phyloP scores from a whole-genome alignment of 2,888 invertebrate species.

The Opisthograptis luteolata region DNA sequence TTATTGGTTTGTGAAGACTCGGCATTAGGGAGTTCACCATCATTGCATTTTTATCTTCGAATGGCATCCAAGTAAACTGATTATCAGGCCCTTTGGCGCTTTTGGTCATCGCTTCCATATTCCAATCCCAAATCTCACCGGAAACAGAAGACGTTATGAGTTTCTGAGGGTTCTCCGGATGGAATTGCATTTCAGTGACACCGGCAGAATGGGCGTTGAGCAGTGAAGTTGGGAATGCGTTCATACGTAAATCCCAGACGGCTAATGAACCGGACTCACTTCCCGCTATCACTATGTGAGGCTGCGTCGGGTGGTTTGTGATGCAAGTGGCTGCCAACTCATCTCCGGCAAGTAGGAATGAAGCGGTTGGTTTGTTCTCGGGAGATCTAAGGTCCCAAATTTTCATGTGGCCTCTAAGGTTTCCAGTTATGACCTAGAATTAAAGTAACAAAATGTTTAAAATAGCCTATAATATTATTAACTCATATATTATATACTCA shows the following conservation, averaged over 20 bases:
- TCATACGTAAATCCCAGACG: slow-evolving; percentile 95
- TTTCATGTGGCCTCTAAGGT: slow-evolving; percentile 95
- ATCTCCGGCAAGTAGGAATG: slow-evolving; percentile 90
- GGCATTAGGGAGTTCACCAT: slow-evolving; percentile 90
- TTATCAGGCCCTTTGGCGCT: slow-evolving; percentile 64
- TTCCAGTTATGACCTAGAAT: slow-evolving; percentile 90
- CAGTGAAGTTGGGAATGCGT: slow-evolving; percentile 92
- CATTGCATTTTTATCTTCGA: slow-evolving; percentile 87
- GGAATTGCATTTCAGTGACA: slow-evolving; percentile 94
- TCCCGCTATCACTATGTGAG: slow-evolving; percentile 92
- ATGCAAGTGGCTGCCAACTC: slow-evolving; percentile 90
- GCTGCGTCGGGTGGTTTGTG: slow-evolving; percentile 93
- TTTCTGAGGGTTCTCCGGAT: slow-evolving; percentile 93
- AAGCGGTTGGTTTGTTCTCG: slow-evolving; percentile 86
- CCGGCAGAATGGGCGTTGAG: slow-evolving; percentile 90
- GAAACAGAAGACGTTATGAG: slow-evolving; percentile 91
- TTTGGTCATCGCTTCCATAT: slow-evolving; percentile 83
- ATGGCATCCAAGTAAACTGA: slow-evolving; percentile 86
- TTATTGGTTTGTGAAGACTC: slow-evolving; percentile 90
- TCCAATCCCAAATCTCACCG: slow-evolving; percentile 97
- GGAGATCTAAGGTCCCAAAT: slow-evolving; percentile 92
- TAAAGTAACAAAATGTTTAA: neutral
- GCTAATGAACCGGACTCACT: slow-evolving; percentile 94
- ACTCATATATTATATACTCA: too few relatives aligned
- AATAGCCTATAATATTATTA: neutral